These are phyloP conservation scores for Limnothrissa miodon DNA, from an alignment of 2,113 vertebrate species.

Conservation along the genomic window DNA sequence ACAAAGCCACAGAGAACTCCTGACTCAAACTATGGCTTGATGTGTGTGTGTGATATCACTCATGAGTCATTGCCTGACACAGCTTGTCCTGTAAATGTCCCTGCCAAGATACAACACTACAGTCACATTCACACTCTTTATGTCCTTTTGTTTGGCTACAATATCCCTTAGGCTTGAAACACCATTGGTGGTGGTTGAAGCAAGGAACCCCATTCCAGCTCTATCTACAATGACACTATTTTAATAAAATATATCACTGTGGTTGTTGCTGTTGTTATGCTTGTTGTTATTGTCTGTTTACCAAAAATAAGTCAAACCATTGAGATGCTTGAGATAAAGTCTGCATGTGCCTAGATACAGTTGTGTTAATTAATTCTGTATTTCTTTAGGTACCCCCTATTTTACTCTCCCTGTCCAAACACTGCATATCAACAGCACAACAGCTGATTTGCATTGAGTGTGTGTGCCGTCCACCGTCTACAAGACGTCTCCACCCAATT, in stretches of 20 bases:
- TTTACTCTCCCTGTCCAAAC: background rate
- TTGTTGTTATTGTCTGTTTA: no score
- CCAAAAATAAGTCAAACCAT: background rate
- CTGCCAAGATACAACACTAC: background rate
- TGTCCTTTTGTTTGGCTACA: background rate
- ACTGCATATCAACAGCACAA: background rate
- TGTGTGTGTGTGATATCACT: background rate
- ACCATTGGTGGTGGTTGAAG: no score
- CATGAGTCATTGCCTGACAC: background rate
- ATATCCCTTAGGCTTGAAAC: no score
- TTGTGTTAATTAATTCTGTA: no score
- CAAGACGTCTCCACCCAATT: background rate
- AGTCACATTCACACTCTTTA: background rate
- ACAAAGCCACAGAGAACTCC: background rate
- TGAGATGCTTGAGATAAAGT: no score
- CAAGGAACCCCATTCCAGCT: no score
- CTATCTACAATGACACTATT: no score
- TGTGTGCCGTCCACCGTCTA: background rate
- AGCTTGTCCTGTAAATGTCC: background rate
- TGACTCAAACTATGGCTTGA: background rate
- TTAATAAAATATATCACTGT: no score
- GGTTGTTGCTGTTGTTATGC: no score
- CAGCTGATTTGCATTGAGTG: background rate
- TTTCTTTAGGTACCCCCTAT: background rate
- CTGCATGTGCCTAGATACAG: no score